These are phyloP conservation scores for Drosophila pruinosa DNA, from an alignment of 1,140 invertebrate species.

Conservation along the genomic window DNA sequence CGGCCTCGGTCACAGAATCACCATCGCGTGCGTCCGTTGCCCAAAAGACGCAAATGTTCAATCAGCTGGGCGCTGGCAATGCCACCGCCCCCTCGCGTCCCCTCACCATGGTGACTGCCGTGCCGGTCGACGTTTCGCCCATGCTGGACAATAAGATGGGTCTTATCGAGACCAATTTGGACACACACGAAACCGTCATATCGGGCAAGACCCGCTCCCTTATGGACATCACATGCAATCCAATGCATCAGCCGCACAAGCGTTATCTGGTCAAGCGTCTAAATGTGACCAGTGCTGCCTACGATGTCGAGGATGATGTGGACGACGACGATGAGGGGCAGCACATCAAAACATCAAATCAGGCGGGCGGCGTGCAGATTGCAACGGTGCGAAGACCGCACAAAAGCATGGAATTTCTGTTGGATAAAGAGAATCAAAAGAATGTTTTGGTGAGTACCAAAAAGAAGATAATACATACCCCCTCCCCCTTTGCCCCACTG, in stretches of 20 bases:
- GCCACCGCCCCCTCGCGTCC: conserved; percentile 11
- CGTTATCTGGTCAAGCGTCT: conserved; percentile 66
- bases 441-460: conserved; percentile 87
- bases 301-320: conserved; percentile 28
- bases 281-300: conserved; percentile 57
- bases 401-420: conserved; percentile 96
- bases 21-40: conserved; percentile 52
- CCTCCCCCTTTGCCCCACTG: neutral
- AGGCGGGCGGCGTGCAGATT: conserved; percentile 46
- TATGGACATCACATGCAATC: conserved; percentile 87
- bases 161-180: conserved; percentile 93
- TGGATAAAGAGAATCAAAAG: conserved; percentile 93
- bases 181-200: conserved; percentile 86
- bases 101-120: conserved; percentile 57
- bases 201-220: conserved; percentile 90
- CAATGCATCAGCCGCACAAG: conserved; percentile 81
- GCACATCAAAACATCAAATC: conserved; percentile 39
- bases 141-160: conserved; percentile 83
- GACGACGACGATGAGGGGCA: conserved; percentile 36
- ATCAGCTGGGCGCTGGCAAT: conserved; percentile 40
- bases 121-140: conserved; percentile 55
- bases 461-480: neutral
- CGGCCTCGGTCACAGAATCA: conserved; percentile 42
- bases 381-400: conserved; percentile 86
- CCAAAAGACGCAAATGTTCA: conserved; percentile 71